These are phyloP conservation scores for Eledona agricola DNA, from an alignment of 2,888 invertebrate genomes.

Conservation along the genomic window DNA sequence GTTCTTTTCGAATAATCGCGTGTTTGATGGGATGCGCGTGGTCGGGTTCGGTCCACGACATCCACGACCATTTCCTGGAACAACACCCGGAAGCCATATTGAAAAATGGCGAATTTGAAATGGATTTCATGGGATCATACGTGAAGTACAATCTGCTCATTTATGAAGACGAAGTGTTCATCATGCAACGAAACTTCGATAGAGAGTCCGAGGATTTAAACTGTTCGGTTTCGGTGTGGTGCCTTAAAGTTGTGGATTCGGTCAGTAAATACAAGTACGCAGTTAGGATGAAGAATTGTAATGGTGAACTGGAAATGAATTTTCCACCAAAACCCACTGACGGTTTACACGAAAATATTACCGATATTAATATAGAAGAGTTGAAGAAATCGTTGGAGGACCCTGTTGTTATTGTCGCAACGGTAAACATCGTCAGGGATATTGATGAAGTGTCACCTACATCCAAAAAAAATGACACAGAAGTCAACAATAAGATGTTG, in stretches of 20 bases:
- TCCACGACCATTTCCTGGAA: conserved; percentile 52
- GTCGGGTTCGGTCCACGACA: conserved; percentile 47
- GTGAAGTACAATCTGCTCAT: conserved; percentile 51
- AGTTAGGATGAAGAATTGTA: conserved; percentile 28
- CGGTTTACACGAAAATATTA: conserved; percentile 21
- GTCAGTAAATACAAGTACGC: conserved; percentile 30
- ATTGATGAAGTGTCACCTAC: conserved; percentile 9
- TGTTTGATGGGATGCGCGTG: conserved; percentile 51
- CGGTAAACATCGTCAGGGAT: conserved; percentile 35
- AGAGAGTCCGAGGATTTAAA: conserved; percentile 44
- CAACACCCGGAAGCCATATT: conserved; percentile 50
- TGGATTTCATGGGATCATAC: conserved; percentile 53
- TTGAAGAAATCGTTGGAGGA: conserved; percentile 42
- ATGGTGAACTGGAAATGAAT: conserved; percentile 1
- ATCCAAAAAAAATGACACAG: background rate
- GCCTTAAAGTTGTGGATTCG: conserved; percentile 35
- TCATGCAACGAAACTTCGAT: conserved; percentile 49
- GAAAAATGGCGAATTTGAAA: conserved; percentile 49
- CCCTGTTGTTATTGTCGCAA: conserved; percentile 44
- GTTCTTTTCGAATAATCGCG: conserved; percentile 42
- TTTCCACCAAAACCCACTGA: conserved; percentile 7
- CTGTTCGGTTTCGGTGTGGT: conserved; percentile 48
- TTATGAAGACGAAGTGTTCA: conserved; percentile 49
- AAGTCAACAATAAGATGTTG: conserved; percentile 38
- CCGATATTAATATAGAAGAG: conserved; percentile 40